Conservation (phyloP, 2,797 vertebrate genomes). For the Myotis myotis region DNA sequence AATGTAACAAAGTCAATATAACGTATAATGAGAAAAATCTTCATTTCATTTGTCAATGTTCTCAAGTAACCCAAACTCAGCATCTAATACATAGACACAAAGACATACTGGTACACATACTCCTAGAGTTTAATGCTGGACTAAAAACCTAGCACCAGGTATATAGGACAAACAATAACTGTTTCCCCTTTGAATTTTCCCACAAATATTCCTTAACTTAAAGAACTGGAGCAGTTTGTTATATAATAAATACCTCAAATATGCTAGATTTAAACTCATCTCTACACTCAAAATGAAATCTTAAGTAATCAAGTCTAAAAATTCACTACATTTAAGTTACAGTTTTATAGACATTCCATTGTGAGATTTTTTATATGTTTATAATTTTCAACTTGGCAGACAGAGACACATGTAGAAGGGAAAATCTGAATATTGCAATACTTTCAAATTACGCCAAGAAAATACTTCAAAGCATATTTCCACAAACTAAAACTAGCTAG, state of each 20-base stretch:
- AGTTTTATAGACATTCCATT: constrained; percentile 14
- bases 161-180: neutral
- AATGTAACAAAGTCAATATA: neutral
- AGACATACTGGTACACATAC: neutral
- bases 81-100: neutral
- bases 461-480: constrained; percentile 22
- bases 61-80: neutral
- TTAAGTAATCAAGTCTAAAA: neutral
- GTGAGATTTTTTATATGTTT: neutral
- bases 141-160: neutral
- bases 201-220: constrained; percentile 7
- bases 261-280: neutral
- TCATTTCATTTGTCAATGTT: constrained; percentile 7
- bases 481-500: constrained; percentile 21
- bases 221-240: neutral
- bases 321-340: constrained; percentile 35
- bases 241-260: neutral
- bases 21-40: neutral
- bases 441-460: neutral
- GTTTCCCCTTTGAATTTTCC: constrained; percentile 37
- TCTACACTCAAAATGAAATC: neutral
- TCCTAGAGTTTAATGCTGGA: neutral
- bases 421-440: constrained; percentile 1
- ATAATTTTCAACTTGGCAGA: constrained; percentile 30
- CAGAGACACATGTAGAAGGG: neutral